Evolutionary conservation across 1,140 invertebrate species (phyloP).

Genomic region (Meloidogyne floridensis): DNA sequence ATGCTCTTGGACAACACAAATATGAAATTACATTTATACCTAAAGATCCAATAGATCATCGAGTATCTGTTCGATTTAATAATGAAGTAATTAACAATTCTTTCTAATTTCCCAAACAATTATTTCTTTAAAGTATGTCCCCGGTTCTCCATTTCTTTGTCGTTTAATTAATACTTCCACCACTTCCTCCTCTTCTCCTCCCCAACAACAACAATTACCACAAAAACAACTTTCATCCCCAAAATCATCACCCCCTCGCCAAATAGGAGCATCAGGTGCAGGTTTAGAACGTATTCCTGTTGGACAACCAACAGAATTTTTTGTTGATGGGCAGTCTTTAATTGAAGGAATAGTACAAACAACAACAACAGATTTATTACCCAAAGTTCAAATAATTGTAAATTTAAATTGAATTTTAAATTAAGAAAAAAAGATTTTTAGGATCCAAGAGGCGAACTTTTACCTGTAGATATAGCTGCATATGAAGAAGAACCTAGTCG

Average conservation of each 20-base stretch:
- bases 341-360: neutral
- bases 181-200: neutral
- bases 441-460: constrained; percentile 50
- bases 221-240: constrained; percentile 2
- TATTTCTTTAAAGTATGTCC: constrained; percentile 74
- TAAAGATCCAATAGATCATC: constrained; percentile 86
- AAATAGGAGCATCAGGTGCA: constrained; percentile 77
- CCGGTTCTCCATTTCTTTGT: constrained; percentile 69
- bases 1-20: constrained; percentile 86
- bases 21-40: constrained; percentile 95
- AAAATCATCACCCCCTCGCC: constrained; percentile 66
- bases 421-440: constrained; percentile 69
- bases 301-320: constrained; percentile 31
- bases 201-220: constrained; percentile 21
- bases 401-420: neutral
- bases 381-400: constrained; percentile 34
- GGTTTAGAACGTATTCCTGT: constrained; percentile 77
- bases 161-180: constrained; percentile 37
- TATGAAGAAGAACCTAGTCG: constrained; percentile 52
- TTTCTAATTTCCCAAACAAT: neutral
- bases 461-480: constrained; percentile 42
- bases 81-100: constrained; percentile 72
- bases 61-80: constrained; percentile 94
- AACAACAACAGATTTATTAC: constrained; percentile 3
- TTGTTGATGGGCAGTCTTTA: constrained; percentile 10